Conservation (phyloP, 2,888 invertebrate species). For the Agrotis exclamationis region DNA sequence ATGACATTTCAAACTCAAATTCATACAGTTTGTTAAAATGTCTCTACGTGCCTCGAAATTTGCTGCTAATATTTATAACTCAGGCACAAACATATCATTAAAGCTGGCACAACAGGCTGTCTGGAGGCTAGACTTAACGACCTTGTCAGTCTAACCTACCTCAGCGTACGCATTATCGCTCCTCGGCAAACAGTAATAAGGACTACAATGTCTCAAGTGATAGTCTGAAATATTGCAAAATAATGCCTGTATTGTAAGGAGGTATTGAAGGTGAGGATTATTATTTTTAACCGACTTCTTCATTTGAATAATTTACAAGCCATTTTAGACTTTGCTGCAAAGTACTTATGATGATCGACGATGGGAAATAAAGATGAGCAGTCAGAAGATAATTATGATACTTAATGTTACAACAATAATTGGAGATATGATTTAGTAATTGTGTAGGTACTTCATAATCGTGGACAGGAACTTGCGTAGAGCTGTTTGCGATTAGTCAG, state of each 20-base stretch:
- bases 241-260: slow-evolving; percentile 54
- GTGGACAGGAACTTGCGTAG: slow-evolving; percentile 30
- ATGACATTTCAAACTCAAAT: background rate
- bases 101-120: slow-evolving; percentile 52
- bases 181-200: slow-evolving; percentile 48
- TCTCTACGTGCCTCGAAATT: slow-evolving; percentile 14
- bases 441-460: slow-evolving; percentile 10
- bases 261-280: slow-evolving; percentile 36
- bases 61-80: slow-evolving; percentile 38
- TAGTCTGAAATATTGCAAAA: slow-evolving; percentile 50
- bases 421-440: slow-evolving; percentile 35
- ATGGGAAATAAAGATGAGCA: slow-evolving; percentile 24
- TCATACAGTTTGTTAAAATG: slow-evolving; percentile 11
- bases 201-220: slow-evolving; percentile 33
- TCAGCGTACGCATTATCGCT: slow-evolving; percentile 30
- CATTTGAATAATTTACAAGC: slow-evolving; percentile 54
- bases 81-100: slow-evolving; percentile 47
- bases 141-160: slow-evolving; percentile 53
- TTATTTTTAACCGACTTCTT: too few relatives aligned
- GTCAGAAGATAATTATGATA: slow-evolving; percentile 26
- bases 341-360: slow-evolving; percentile 38
- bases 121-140: slow-evolving; percentile 57
- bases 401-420: slow-evolving; percentile 26
- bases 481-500: slow-evolving; percentile 46
- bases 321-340: slow-evolving; percentile 45